These are phyloP conservation scores for Chascanopsetta lugubris DNA, from an alignment of 2,113 vertebrate species.

Conservation along the genomic window DNA sequence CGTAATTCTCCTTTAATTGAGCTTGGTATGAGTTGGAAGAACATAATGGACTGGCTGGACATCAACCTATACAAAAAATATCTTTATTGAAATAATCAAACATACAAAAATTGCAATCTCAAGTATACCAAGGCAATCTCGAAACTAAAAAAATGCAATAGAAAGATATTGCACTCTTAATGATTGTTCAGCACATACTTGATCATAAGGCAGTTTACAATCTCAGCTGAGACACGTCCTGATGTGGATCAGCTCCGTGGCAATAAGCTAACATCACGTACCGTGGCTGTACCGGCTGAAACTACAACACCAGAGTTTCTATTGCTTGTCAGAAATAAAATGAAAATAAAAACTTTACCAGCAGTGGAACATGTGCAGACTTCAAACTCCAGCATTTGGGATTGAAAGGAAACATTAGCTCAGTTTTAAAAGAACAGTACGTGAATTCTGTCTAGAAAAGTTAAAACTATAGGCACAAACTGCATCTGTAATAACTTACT, in stretches of 20 bases:
- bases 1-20: too few relatives aligned
- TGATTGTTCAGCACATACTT: conserved; percentile 62
- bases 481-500: conserved; percentile 33
- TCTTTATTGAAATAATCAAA: conserved; percentile 66
- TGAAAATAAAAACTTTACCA: conserved; percentile 1
- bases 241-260: conserved; percentile 16
- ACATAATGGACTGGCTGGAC: too few relatives aligned
- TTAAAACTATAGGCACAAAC: conserved; percentile 55
- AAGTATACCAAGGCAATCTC: conserved; percentile 71
- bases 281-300: conserved; percentile 2
- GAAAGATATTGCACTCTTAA: conserved; percentile 65
- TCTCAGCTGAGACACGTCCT: conserved; percentile 43
- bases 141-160: conserved; percentile 48
- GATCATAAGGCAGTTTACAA: conserved; percentile 66
- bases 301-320: conserved; percentile 8
- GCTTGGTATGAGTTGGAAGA: too few relatives aligned
- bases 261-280: conserved; percentile 5
- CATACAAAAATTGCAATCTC: conserved; percentile 54
- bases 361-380: conserved; percentile 46
- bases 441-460: background rate
- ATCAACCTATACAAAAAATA: conserved; percentile 61
- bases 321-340: conserved; percentile 20
- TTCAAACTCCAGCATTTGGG: conserved; percentile 67
- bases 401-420: conserved; percentile 47
- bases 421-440: conserved; percentile 38